Evolutionary conservation across 2,888 invertebrate species (phyloP).

Genomic region (Neoitamus cyanurus): DNA sequence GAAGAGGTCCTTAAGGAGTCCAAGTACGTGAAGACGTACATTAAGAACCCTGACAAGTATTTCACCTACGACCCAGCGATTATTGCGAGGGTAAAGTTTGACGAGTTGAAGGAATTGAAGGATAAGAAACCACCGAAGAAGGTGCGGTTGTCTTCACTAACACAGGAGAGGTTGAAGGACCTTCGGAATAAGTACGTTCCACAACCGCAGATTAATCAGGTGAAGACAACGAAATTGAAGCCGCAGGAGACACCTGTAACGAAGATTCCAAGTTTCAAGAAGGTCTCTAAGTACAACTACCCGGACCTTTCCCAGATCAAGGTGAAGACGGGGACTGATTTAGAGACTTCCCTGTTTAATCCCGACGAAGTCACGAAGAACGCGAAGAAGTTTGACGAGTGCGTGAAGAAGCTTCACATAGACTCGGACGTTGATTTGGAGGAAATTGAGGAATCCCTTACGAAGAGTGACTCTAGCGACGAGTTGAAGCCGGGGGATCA

Average conservation of each 20-base stretch:
- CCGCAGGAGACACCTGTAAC: neutral
- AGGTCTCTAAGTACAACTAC: slow-evolving; percentile 64
- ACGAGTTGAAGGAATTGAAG: slow-evolving; percentile 60
- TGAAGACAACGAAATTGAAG: neutral
- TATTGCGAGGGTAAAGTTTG: slow-evolving; percentile 61
- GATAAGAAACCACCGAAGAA: slow-evolving; percentile 58
- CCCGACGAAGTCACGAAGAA: slow-evolving; percentile 65
- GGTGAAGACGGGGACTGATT: slow-evolving; percentile 63
- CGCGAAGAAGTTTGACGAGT: slow-evolving; percentile 65
- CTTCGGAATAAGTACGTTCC: slow-evolving; percentile 55
- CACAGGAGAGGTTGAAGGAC: slow-evolving; percentile 57
- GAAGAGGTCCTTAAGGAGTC: slow-evolving; percentile 66
- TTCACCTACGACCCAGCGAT: slow-evolving; percentile 65
- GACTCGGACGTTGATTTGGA: slow-evolving; percentile 65
- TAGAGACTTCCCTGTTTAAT: slow-evolving; percentile 62
- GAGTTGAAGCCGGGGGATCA: slow-evolving; percentile 55
- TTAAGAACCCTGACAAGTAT: slow-evolving; percentile 65
- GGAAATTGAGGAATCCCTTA: slow-evolving; percentile 63
- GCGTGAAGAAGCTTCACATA: slow-evolving; percentile 63
- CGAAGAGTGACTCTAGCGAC: slow-evolving; percentile 64
- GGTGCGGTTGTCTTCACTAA: slow-evolving; percentile 53
- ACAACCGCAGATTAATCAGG: no score
- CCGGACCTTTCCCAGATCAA: slow-evolving; percentile 65
- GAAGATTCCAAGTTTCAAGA: slow-evolving; percentile 60
- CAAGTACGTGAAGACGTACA: slow-evolving; percentile 66